Percentiles rank a stretch among this genome's conserved stretches.
Evolutionary conservation across 2,797 vertebrate species (phyloP).

Genomic region (Smutsia gigantea): DNA sequence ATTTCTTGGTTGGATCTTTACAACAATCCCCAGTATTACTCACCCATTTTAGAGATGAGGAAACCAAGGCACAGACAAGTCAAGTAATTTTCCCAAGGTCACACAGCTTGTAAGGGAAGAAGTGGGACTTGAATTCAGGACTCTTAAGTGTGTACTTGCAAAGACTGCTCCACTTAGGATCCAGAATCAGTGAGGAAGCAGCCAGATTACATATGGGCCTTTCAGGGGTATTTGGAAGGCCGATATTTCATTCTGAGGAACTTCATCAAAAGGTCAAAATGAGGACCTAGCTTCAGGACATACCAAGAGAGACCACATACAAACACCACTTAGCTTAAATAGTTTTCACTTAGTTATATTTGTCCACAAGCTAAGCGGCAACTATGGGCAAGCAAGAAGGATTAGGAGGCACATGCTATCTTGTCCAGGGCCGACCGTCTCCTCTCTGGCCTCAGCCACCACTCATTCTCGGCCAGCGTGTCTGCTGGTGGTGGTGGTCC

Average conservation of each 20-base stretch:
- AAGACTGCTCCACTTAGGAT: neutral
- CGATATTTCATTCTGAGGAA: neutral
- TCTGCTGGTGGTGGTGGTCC: neutral
- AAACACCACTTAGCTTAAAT: neutral
- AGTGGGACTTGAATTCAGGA: neutral
- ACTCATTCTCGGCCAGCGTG: neutral
- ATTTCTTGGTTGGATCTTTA: neutral
- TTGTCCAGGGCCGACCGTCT: neutral
- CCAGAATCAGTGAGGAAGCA: neutral
- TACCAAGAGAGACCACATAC: neutral
- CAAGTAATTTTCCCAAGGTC: neutral
- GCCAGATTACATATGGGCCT: neutral
- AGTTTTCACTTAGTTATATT: neutral
- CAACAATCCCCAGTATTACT: neutral
- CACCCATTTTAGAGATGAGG: neutral
- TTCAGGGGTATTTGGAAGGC: neutral
- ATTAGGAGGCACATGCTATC: neutral
- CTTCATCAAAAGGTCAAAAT: neutral
- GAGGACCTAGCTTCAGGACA: neutral
- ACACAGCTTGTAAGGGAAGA: neutral
- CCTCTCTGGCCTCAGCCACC: neutral
- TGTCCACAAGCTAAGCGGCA: neutral
- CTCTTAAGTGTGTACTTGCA: neutral
- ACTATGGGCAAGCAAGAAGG: neutral
- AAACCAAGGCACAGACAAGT: neutral